Percentiles rank a stretch among this genome's conserved stretches.
Conservation (phyloP, 2,888 invertebrate species). For the Drosophila multiciliata region DNA sequence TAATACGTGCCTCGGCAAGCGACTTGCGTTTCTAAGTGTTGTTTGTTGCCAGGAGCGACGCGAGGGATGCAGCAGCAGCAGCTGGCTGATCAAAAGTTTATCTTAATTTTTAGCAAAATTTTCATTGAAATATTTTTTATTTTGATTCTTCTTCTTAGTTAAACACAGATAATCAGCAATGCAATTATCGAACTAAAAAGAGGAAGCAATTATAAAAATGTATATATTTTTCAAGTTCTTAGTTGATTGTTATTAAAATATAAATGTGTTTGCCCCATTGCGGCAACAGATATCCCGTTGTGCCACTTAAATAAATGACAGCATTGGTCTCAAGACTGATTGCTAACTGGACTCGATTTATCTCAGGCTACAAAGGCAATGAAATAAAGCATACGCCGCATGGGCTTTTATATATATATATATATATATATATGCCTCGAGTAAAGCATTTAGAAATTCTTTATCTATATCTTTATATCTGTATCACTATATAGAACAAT, state of each 20-base stretch:
- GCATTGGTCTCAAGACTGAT: not conserved
- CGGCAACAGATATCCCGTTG: not conserved
- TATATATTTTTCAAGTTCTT: not conserved
- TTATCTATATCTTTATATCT: not conserved
- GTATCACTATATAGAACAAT: not conserved
- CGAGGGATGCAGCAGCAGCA: not conserved
- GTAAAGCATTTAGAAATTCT: not conserved
- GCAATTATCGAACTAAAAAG: not conserved
- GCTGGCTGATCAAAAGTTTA: not conserved
- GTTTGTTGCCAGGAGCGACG: not conserved
- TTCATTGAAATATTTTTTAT: not conserved
- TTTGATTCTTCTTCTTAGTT: not conserved
- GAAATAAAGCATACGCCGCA: constrained; percentile 26
- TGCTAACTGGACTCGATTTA: not conserved
- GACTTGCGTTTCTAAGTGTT: constrained; percentile 15
- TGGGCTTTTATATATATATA: not conserved
- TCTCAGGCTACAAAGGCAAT: not conserved
- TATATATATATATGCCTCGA: not conserved
- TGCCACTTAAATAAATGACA: constrained; percentile 2
- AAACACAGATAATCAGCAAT: not conserved
- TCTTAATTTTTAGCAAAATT: not conserved
- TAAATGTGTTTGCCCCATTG: constrained; percentile 17
- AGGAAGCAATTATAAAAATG: not conserved
- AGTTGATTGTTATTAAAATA: not conserved
- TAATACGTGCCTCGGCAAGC: constrained; percentile 47